Evolutionary conservation across 2,797 vertebrate genomes (phyloP), one percentile per base, ranked within the genome.

Genomic region (Eulemur albifrons): DNA sequence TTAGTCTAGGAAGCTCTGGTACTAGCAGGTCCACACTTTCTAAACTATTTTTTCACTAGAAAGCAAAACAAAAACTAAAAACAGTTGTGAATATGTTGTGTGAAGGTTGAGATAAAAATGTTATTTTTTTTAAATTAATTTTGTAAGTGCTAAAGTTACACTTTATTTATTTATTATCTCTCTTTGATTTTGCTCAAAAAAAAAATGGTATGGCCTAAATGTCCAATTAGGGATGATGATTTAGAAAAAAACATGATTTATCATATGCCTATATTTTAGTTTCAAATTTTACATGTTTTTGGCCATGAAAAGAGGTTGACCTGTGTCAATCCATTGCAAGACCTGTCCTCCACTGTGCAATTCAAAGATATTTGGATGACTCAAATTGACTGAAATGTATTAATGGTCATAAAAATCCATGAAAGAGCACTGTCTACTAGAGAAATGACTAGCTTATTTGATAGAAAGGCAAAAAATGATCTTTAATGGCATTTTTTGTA

Each of bases 331-430:
- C 5, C 4, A 27, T 57, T 45, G 30, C 88, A 91, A 30, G 3
- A 7, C 7, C 10, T 15, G 10, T 57, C 14, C 20, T 86, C 23
- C 40, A 7, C 7, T 86, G 50, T 52, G 23, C 4, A 77, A 72
- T 96, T 76, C 6, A 81, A 95, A 93, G 3, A 87, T n/a, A 93
- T 95, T 84, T 85, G 13, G 18, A 75, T 94, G 10, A 92, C 61
- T 88, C 2, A 92, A 88, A 96, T 35, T 61, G 90, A 85, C 20
- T 88, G 20, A 63, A 88, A 63, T 83, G 0, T 59, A 21, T 93
- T 38, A 67, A 93, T 87, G 4, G 9, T 59, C 21, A 79, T 82
- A 82, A 65, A 72, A 85, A 79, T 32, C 1, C 20, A 73, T 40
- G 69, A 83, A 72, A 50, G 50, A 61, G 2, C 75, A 50, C 40